Evolutionary conservation across 2,113 vertebrate genomes (phyloP).

Genomic region (Gopherus flavomarginatus): DNA sequence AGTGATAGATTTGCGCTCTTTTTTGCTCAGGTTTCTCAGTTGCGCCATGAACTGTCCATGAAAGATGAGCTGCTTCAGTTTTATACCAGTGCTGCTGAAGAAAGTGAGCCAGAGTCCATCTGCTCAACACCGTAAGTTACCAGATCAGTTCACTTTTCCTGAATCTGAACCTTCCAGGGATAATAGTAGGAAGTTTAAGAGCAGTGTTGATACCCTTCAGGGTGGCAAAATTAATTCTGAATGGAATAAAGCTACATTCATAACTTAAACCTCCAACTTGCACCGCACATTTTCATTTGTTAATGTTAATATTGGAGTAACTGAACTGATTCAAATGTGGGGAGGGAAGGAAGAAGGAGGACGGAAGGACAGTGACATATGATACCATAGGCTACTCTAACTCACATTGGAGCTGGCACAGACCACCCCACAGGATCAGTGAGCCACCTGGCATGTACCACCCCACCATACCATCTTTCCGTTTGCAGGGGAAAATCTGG

Average conservation of each 20-base stretch:
- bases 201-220: background rate
- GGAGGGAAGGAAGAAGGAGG: background rate
- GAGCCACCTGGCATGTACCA: accelerated
- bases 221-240: background rate
- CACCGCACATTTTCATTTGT: background rate
- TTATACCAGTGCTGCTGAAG: conserved; percentile 93
- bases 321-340: background rate
- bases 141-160: accelerated
- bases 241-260: background rate
- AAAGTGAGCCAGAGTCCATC: conserved; percentile 91
- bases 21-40: conserved; percentile 90
- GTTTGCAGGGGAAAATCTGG: background rate
- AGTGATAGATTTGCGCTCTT: accelerated
- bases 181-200: background rate
- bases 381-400: accelerated
- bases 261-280: background rate
- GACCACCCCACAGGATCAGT: background rate
- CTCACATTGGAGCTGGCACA: background rate
- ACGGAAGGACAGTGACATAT: background rate
- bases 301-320: background rate
- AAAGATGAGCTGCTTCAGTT: conserved; percentile 98
- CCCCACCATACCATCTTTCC: accelerated
- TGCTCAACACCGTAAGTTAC: conserved; percentile 92
- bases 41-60: conserved; percentile 96
- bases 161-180: background rate